A percentile compares a stretch with the other conserved stretches of the same genome.
Evolutionary conservation across 2,888 invertebrate species (phyloP).

Genomic region (Auanema freiburgensis): DNA sequence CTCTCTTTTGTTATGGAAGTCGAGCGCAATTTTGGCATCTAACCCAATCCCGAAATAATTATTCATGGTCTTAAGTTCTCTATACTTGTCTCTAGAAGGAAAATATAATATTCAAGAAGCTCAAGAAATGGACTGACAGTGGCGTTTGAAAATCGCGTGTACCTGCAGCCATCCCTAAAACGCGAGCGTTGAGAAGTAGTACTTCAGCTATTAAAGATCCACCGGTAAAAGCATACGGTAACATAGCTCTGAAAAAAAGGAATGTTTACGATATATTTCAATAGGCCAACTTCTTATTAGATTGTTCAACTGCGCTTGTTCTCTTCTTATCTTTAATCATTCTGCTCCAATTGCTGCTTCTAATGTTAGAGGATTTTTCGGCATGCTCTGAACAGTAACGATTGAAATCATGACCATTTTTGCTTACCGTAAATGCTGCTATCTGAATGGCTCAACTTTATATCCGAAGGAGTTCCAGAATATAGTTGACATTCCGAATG

Average conservation of each 20-base stretch:
- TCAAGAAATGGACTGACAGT: constrained; percentile 20
- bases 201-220: constrained; percentile 91
- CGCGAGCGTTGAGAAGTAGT: constrained; percentile 90
- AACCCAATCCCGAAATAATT: constrained; percentile 98
- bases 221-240: constrained; percentile 65
- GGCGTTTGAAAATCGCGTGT: constrained; percentile 30
- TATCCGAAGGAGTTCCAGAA: constrained; percentile 16
- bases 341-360: constrained; percentile 14
- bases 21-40: constrained; percentile 93
- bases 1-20: constrained; percentile 94
- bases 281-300: not conserved
- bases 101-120: not conserved
- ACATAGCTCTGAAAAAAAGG: not conserved
- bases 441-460: constrained; percentile 45
- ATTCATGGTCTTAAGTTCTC: constrained; percentile 95
- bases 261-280: not conserved
- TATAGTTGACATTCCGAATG: constrained; percentile 21
- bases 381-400: constrained; percentile 26
- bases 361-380: constrained; percentile 17
- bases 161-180: constrained; percentile 90
- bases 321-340: constrained; percentile 31
- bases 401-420: not conserved
- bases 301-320: constrained; percentile 27
- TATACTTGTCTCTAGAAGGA: constrained; percentile 75
- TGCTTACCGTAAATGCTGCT: constrained; percentile 39